phyloP scores from a whole-genome alignment of 64 coral and sea anemone species.

The Acropora yongei region DNA sequence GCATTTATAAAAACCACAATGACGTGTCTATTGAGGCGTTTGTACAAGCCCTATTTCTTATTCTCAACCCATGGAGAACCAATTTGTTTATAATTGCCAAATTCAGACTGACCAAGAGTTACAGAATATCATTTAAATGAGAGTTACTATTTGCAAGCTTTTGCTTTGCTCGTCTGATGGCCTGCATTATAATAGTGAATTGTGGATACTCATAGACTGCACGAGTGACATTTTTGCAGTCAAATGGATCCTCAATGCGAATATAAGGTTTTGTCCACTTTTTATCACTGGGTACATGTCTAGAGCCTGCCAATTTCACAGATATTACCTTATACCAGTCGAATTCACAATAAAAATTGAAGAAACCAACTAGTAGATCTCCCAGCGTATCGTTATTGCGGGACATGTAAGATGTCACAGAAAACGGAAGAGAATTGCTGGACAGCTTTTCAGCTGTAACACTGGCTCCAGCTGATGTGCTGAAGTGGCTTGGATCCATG shows the following conservation, averaged over 20 bases:
- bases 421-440: constrained; percentile 8
- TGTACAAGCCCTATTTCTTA: too few species aligned
- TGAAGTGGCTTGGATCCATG: constrained; percentile 19
- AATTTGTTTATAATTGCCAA: background rate
- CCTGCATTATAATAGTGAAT: constrained; percentile 34
- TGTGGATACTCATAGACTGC: constrained; percentile 4
- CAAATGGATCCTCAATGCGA: constrained; percentile 64
- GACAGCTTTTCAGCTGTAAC: constrained; percentile 42
- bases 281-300: constrained; percentile 17
- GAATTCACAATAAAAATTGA: constrained; percentile 57
- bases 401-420: constrained; percentile 23
- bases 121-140: constrained; percentile 6
- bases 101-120: background rate
- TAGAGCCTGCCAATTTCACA: constrained; percentile 17
- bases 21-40: too few species aligned
- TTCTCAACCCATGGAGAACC: too few species aligned
- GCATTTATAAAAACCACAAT: too few species aligned
- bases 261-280: constrained; percentile 68
- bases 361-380: constrained; percentile 56
- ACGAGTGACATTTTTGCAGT: constrained; percentile 53
- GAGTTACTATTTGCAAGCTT: constrained; percentile 8
- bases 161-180: constrained; percentile 13
- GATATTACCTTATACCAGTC: constrained; percentile 53
- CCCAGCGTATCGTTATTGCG: constrained; percentile 16
- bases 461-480: background rate